phyloP scores from a whole-genome alignment of 92 coral and sea anemone genomes.

The Porites rus region DNA sequence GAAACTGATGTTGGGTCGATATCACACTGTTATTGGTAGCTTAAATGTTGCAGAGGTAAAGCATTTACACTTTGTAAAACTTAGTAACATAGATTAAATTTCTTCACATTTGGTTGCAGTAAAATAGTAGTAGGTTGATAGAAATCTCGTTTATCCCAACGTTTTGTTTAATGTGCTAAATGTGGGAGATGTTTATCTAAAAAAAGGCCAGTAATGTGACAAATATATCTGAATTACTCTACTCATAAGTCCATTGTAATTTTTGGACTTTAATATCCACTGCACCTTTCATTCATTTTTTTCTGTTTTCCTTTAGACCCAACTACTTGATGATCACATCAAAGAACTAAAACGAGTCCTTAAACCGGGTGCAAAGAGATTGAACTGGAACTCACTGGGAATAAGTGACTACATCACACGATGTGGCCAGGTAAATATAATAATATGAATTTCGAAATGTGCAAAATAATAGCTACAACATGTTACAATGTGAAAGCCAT shows the following conservation, averaged over 20 bases:
- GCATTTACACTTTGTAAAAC: not conserved
- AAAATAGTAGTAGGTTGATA: no score
- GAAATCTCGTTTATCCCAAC: no score
- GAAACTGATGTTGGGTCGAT: slow-evolving; percentile 89
- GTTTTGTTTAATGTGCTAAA: no score
- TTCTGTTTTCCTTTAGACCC: slow-evolving; percentile 70
- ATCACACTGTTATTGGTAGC: slow-evolving; percentile 90
- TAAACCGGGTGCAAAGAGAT: slow-evolving; percentile 95
- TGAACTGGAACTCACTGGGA: slow-evolving; percentile 99
- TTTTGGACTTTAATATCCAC: not conserved
- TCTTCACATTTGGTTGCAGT: no score
- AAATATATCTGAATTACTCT: no score
- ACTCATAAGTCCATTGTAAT: no score
- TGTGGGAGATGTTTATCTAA: no score
- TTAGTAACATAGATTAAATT: no score
- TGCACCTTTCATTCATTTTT: no score
- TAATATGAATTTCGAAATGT: not conserved
- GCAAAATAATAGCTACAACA: not conserved
- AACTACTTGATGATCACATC: slow-evolving; percentile 97
- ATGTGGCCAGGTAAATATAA: slow-evolving; percentile 83
- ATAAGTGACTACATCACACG: slow-evolving; percentile 95
- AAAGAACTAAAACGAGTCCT: slow-evolving; percentile 96
- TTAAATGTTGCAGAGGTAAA: slow-evolving; percentile 93
- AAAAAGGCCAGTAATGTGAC: no score
- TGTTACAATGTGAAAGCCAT: not conserved